Percentiles rank a stretch among this genome's conserved stretches.
phyloP scores from a whole-genome alignment of 2,888 invertebrate species.

The Proisotoma minuta region DNA sequence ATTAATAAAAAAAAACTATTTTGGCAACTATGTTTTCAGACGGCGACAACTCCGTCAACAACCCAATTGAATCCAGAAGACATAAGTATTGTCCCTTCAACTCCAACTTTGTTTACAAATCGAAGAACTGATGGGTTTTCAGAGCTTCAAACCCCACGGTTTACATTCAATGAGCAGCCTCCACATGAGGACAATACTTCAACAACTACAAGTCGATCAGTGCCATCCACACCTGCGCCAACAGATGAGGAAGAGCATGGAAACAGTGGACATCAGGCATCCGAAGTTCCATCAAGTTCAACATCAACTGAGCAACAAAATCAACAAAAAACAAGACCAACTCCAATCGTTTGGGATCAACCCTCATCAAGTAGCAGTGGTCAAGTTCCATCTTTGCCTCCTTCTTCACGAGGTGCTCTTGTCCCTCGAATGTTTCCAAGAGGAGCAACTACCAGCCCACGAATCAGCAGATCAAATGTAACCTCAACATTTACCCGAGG shows the following conservation, averaged over 20 bases:
- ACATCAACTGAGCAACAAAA: constrained; percentile 24
- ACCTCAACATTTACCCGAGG: constrained; percentile 17
- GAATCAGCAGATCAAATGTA: constrained; percentile 24
- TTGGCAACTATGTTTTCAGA: too few relatives aligned
- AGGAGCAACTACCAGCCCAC: constrained; percentile 16
- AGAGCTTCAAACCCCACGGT: neutral
- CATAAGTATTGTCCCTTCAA: neutral
- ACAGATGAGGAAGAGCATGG: constrained; percentile 55
- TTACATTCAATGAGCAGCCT: neutral
- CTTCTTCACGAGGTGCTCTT: constrained; percentile 14
- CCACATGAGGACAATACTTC: neutral
- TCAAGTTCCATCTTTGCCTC: constrained; percentile 19
- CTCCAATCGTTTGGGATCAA: constrained; percentile 47
- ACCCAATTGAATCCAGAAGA: too few relatives aligned
- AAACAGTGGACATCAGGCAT: constrained; percentile 21
- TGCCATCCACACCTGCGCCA: constrained; percentile 50
- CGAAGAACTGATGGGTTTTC: neutral
- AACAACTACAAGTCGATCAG: neutral
- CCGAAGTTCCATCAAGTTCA: constrained; percentile 5
- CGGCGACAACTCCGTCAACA: too few relatives aligned
- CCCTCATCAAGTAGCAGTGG: constrained; percentile 39
- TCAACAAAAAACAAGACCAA: constrained; percentile 31
- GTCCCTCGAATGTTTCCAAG: constrained; percentile 24
- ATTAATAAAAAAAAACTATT: too few relatives aligned
- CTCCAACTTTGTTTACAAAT: neutral